phyloP scores from a whole-genome alignment of 2,797 vertebrate genomes.

The Phrynocephalus vlangalii region DNA sequence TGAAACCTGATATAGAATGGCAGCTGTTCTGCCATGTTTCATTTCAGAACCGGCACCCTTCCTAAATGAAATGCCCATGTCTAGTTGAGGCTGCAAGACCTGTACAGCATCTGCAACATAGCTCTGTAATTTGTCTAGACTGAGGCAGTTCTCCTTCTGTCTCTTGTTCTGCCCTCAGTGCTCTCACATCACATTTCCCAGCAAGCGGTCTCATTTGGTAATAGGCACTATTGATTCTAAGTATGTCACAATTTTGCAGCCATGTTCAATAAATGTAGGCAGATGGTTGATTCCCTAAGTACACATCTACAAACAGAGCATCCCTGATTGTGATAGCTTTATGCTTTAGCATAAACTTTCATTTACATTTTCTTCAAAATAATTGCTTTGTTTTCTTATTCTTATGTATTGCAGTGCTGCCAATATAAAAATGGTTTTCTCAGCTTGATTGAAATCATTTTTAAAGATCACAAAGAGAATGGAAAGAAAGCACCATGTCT shows the following conservation, averaged over 20 bases:
- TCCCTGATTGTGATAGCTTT: background rate
- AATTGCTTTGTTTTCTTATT: slow-evolving; percentile 9
- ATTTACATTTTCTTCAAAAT: background rate
- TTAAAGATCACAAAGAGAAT: slow-evolving; percentile 14
- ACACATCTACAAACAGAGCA: background rate
- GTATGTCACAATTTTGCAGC: background rate
- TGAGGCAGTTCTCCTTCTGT: background rate
- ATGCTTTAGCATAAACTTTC: background rate
- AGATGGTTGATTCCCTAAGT: background rate
- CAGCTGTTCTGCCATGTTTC: no score
- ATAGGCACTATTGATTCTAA: background rate
- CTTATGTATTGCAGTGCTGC: background rate
- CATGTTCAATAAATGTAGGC: slow-evolving; percentile 7
- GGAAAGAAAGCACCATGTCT: background rate
- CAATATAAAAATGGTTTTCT: slow-evolving; percentile 13
- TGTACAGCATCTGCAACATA: background rate
- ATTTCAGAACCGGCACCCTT: no score
- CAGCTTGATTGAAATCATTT: slow-evolving; percentile 16
- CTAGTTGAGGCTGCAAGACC: background rate
- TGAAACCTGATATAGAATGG: no score
- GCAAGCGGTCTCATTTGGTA: slow-evolving; percentile 1
- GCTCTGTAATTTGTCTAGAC: background rate
- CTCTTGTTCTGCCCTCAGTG: background rate
- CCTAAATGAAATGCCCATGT: no score
- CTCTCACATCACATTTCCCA: background rate